A percentile compares a stretch with the other conserved stretches of the same genome.
phyloP scores from a whole-genome alignment of 2,113 vertebrate species.

The Andinoacara biseriatus region DNA sequence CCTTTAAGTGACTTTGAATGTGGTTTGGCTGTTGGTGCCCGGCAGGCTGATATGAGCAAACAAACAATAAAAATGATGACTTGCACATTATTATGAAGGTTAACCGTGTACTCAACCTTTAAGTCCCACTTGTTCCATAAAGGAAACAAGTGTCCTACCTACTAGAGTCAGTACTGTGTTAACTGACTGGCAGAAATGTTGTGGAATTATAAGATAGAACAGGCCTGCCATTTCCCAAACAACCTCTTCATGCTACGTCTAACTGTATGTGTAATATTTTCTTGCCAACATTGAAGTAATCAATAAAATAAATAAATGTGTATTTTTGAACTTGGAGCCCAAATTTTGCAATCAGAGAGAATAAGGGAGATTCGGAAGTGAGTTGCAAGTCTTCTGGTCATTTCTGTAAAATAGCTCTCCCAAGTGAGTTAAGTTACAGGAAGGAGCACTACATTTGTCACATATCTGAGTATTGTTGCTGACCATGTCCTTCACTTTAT shows the following conservation, averaged over 20 bases:
- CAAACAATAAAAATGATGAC: background rate
- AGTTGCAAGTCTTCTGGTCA: background rate
- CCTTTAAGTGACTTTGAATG: background rate
- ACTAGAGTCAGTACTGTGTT: background rate
- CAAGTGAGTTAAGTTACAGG: background rate
- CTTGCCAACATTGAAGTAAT: background rate
- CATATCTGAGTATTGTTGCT: background rate
- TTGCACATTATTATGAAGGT: background rate
- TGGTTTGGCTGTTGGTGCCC: background rate
- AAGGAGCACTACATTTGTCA: background rate
- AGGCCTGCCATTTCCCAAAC: background rate
- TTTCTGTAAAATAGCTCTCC: background rate
- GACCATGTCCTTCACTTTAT: background rate
- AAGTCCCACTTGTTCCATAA: background rate
- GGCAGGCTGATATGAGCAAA: background rate
- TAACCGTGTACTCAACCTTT: background rate
- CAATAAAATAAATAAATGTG: background rate
- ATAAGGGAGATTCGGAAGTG: background rate
- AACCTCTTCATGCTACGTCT: background rate
- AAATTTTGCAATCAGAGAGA: background rate
- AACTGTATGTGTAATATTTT: background rate
- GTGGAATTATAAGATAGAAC: background rate
- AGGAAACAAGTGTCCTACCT: background rate
- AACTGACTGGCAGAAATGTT: background rate
- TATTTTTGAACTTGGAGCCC: background rate